A percentile compares a stretch with the other conserved stretches of the same genome.
phyloP scores from a whole-genome alignment of 2,888 invertebrate species.

The Acanthosepion esculentum region DNA sequence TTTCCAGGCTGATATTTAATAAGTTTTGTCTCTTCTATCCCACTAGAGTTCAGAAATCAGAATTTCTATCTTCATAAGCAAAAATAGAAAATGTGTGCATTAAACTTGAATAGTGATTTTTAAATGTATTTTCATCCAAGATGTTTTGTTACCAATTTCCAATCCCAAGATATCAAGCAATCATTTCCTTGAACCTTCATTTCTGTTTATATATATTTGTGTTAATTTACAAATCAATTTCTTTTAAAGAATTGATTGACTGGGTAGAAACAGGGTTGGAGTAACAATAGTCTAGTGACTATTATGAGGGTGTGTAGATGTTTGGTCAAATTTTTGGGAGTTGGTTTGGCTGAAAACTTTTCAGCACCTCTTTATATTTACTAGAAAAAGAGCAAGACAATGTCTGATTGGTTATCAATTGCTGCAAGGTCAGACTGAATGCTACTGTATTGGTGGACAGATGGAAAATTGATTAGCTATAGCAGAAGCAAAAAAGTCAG shows the following conservation, averaged over 20 bases:
- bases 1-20: no score
- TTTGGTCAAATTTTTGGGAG: not conserved
- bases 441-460: not conserved
- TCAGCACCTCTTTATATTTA: not conserved
- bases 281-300: no score
- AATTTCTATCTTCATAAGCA: no score
- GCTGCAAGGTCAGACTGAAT: conserved; percentile 22
- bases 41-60: no score
- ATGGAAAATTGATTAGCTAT: not conserved
- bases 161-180: not conserved
- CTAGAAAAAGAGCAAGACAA: not conserved
- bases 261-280: not conserved
- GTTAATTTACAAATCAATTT: not conserved
- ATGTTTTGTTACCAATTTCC: not conserved
- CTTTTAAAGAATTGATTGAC: not conserved
- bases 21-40: no score
- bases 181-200: not conserved
- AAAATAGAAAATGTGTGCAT: no score
- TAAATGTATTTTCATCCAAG: no score
- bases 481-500: not conserved
- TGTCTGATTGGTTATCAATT: not conserved
- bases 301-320: not conserved
- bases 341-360: not conserved
- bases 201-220: not conserved
- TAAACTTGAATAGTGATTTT: no score